Evolutionary conservation across 2,888 invertebrate genomes (phyloP), one percentile per base, ranked within the genome.

Genomic region (Dryococelus australis): DNA sequence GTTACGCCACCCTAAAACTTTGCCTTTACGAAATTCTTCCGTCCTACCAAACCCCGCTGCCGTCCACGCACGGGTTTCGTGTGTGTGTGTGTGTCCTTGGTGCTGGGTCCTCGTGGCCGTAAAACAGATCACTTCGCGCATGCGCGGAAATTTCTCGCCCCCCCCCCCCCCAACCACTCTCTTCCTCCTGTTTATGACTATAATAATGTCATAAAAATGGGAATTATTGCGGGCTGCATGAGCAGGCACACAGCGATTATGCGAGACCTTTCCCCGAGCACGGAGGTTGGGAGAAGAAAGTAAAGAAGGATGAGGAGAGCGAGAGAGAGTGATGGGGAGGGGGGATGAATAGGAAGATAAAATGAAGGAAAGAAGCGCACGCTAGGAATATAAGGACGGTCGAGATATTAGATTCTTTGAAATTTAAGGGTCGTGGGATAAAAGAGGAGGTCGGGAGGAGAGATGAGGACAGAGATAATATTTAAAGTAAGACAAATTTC

Each of bases 151-250:
- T 24, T 65, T 24, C n/a, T 20, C n/a, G 3, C 65, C 65, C 65
- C 24, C 65, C 65, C 47, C 47, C 47, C 47, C 8, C 24, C 65
- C 24, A 20, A 8, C 65, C 65, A 2, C 65, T n/a, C 10, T 20
- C 65, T 20, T 16, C 6, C 65, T 5, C 65, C 65, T 83, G 83
- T 83, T 83, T 83, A 83, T 83, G 83, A 83, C 83, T 83, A 83
- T 87, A 87, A 87, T 87, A 87, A 85, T 79, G 85, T 85, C 87
- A 85, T 87, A 87, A 87, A 87, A 87, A 85, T 87, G 35, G 85
- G 79, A 87, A 87, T 87, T 87, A 85, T 79, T 85, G 65, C 47
- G 80, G 28, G 28, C 43, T 85, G 87, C 80, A 85, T 51, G 79
- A 85, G 65, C 65, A n/a, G 43, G 65, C 24, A 79, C 53, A 35